These are phyloP conservation scores for Nycteola revayana DNA, from an alignment of 2,888 invertebrate genomes.

Conservation along the genomic window DNA sequence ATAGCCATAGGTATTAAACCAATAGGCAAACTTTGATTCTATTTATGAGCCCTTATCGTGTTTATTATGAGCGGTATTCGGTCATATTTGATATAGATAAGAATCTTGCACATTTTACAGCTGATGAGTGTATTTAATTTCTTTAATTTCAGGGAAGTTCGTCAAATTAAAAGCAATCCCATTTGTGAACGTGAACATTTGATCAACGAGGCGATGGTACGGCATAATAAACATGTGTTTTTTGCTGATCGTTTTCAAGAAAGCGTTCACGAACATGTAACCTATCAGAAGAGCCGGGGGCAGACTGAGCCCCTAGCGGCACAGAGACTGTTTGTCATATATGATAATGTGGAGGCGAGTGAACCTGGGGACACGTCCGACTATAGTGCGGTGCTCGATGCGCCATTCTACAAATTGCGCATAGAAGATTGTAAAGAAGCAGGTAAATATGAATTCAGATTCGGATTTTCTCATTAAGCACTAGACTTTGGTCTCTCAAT, in stretches of 20 bases:
- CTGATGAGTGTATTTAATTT: too few species aligned
- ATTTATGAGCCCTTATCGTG: too few species aligned
- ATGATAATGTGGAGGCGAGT: slow-evolving; percentile 88
- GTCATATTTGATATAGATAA: too few species aligned
- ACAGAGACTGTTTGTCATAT: slow-evolving; percentile 85
- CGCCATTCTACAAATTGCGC: slow-evolving; percentile 84
- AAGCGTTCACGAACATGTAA: slow-evolving; percentile 83
- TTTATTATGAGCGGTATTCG: too few species aligned
- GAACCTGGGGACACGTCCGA: slow-evolving; percentile 83
- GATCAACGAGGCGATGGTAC: slow-evolving; percentile 77
- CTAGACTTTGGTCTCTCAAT: too few species aligned
- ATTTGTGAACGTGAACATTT: slow-evolving; percentile 70
- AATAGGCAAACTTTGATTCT: too few species aligned
- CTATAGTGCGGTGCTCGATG: slow-evolving; percentile 82
- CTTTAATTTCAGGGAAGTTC: slow-evolving; percentile 76
- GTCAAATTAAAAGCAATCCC: slow-evolving; percentile 72
- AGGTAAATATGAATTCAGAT: slow-evolving; percentile 52
- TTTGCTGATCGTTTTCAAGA: slow-evolving; percentile 87
- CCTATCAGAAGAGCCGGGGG: slow-evolving; percentile 64
- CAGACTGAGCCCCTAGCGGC: slow-evolving; percentile 81
- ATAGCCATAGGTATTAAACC: too few species aligned
- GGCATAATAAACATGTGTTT: slow-evolving; percentile 84
- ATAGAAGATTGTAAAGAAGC: slow-evolving; percentile 78
- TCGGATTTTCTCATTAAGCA: too few species aligned
- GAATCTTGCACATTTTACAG: too few species aligned